These are phyloP conservation scores for Sebastiscus tertius DNA, from an alignment of 2,797 vertebrate genomes.

Conservation along the genomic window DNA sequence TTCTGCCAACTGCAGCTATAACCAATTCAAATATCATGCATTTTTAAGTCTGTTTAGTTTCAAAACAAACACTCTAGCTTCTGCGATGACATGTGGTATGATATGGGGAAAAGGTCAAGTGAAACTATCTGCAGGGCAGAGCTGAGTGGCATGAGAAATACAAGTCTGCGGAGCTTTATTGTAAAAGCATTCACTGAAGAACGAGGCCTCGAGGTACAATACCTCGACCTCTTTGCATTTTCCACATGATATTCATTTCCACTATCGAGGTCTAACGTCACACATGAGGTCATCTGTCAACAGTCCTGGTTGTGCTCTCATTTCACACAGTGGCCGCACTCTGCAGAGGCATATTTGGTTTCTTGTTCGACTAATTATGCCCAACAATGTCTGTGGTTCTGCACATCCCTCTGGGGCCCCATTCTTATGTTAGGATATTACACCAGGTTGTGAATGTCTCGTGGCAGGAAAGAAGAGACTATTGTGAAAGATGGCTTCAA, in stretches of 20 bases:
- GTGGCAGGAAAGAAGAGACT: slow-evolving; percentile 48
- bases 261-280: slow-evolving; percentile 3
- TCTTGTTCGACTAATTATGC: slow-evolving; percentile 44
- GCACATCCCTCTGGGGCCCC: slow-evolving; percentile 33
- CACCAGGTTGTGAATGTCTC: slow-evolving; percentile 26
- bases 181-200: slow-evolving; percentile 10
- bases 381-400: slow-evolving; percentile 40
- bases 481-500: slow-evolving; percentile 26
- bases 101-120: slow-evolving; percentile 18
- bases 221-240: slow-evolving; percentile 5
- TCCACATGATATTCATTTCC: slow-evolving; percentile 41
- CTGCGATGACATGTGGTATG: background rate
- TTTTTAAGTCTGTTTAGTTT: background rate
- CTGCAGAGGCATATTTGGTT: slow-evolving; percentile 56
- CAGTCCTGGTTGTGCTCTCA: slow-evolving; percentile 9
- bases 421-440: slow-evolving; percentile 42
- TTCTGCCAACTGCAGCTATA: background rate
- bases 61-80: background rate
- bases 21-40: background rate
- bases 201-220: slow-evolving; percentile 14
- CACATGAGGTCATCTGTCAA: slow-evolving; percentile 44
- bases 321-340: slow-evolving; percentile 31
- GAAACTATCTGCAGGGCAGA: slow-evolving; percentile 38
- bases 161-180: slow-evolving; percentile 22
- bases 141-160: slow-evolving; percentile 40